Conservation (phyloP, 2,888 invertebrate species). For the Bombylius discolor region DNA sequence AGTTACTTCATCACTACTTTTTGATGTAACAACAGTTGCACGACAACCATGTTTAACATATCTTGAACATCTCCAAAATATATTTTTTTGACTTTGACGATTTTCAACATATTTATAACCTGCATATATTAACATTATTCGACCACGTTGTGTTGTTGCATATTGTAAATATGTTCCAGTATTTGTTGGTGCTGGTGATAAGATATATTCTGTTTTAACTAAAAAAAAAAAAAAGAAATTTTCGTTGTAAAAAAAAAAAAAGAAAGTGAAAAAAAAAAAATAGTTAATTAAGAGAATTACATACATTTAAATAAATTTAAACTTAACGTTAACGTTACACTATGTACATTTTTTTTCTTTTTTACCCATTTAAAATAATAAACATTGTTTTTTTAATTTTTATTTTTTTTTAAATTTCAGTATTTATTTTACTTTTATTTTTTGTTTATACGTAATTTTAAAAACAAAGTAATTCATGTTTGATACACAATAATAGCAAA, state of each 20-base stretch:
- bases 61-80: slow-evolving; percentile 36
- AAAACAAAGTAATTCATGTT: no score
- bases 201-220: slow-evolving; percentile 12
- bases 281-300: neutral
- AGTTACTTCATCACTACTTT: slow-evolving; percentile 25
- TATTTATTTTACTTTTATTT: no score
- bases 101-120: slow-evolving; percentile 36
- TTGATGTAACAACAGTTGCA: slow-evolving; percentile 34
- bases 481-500: no score
- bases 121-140: slow-evolving; percentile 34
- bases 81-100: slow-evolving; percentile 34
- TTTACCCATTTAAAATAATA: no score
- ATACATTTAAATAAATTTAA: no score
- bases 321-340: no score
- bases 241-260: neutral
- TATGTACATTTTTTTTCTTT: no score
- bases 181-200: slow-evolving; percentile 21
- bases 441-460: no score
- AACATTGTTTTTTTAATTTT: no score
- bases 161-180: slow-evolving; percentile 22
- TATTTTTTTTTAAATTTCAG: no score
- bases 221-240: neutral
- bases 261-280: neutral
- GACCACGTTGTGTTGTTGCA: slow-evolving; percentile 34
- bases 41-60: slow-evolving; percentile 35